Conservation (phyloP, 2,888 invertebrate genomes). For the Acanthosepion pharaonis region DNA sequence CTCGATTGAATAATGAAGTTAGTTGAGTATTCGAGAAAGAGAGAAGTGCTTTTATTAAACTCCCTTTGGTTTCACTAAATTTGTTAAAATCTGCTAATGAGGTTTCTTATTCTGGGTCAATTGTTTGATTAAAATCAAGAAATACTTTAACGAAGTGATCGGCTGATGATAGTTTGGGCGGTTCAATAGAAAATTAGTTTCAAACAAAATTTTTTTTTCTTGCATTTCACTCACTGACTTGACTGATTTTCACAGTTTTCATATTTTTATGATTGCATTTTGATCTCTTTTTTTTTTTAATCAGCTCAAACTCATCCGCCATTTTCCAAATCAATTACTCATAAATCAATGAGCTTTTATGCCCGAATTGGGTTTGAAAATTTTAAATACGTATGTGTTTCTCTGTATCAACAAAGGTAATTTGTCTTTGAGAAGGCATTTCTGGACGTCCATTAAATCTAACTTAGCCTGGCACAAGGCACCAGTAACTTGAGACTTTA, state of each 20-base stretch:
- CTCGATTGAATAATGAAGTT: not conserved
- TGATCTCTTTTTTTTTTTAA: not conserved
- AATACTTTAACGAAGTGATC: not conserved
- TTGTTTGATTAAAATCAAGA: slow-evolving; percentile 7
- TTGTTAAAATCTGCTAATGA: not conserved
- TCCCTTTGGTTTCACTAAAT: not conserved
- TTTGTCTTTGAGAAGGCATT: no score
- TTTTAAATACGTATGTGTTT: no score
- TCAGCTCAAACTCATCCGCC: not conserved
- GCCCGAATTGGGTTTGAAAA: no score
- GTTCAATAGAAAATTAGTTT: not conserved
- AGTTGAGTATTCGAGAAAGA: not conserved
- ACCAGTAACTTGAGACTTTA: no score
- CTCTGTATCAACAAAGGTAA: no score
- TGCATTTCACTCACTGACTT: no score
- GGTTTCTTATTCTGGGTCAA: slow-evolving; percentile 6
- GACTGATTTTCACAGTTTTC: not conserved
- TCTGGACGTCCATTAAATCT: no score
- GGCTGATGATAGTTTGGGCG: not conserved
- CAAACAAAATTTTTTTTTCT: not conserved
- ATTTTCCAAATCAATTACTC: not conserved
- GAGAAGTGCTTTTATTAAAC: not conserved
- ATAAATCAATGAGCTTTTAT: no score
- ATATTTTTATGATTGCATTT: not conserved
- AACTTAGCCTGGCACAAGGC: no score